phyloP scores from a whole-genome alignment of 2,888 invertebrate genomes.

The Palloptera scutellata region DNA sequence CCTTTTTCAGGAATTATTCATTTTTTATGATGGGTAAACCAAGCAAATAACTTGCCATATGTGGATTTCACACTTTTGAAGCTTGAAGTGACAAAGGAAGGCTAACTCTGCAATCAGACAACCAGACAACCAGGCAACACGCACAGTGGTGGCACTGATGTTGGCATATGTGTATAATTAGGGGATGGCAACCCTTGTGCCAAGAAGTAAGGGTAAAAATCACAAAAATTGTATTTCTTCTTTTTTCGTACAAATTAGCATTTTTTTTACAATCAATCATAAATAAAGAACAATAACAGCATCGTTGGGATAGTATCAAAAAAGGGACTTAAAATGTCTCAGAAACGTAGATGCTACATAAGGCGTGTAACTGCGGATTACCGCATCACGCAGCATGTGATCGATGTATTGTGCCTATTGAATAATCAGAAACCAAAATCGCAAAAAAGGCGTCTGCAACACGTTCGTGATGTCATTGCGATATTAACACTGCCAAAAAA shows the following conservation, averaged over 20 bases:
- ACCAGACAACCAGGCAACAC: neutral
- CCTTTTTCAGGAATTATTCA: too few relatives aligned
- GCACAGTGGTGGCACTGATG: constrained; percentile 2
- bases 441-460: constrained; percentile 24
- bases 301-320: constrained; percentile 4
- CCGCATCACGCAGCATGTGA: constrained; percentile 55
- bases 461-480: constrained; percentile 9
- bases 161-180: constrained; percentile 41
- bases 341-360: constrained; percentile 38
- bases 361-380: constrained; percentile 58
- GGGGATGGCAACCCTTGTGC: constrained; percentile 13
- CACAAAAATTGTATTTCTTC: neutral
- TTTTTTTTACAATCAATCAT: constrained; percentile 34
- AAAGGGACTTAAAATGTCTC: constrained; percentile 1
- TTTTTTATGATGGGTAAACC: too few relatives aligned
- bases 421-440: neutral
- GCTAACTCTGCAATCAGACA: neutral
- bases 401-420: constrained; percentile 44
- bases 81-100: neutral
- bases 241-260: constrained; percentile 12
- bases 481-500: neutral
- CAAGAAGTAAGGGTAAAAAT: neutral
- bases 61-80: constrained; percentile 14
- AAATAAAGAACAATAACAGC: constrained; percentile 24
- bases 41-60: constrained; percentile 15